phyloP scores from a whole-genome alignment of 2,797 vertebrate species.

The Gymnothorax reevesii region DNA sequence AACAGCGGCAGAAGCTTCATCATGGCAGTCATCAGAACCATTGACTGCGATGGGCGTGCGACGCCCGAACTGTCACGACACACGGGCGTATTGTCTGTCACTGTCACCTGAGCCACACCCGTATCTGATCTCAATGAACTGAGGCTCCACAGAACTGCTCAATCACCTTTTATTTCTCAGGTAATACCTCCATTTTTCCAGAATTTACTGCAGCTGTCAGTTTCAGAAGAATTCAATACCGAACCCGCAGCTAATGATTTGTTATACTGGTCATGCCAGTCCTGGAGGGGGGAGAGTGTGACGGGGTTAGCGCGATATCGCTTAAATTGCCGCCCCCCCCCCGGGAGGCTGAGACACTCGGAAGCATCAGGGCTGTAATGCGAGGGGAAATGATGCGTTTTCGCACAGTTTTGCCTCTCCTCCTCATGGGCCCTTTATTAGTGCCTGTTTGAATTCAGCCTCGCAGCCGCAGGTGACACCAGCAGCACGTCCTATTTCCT shows the following conservation, averaged over 20 bases:
- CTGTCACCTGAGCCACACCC: not conserved
- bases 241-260: constrained; percentile 4
- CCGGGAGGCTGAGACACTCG: not conserved
- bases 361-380: not conserved
- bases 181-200: not conserved
- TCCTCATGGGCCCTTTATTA: not conserved
- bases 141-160: not conserved
- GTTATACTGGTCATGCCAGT: not conserved
- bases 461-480: not conserved
- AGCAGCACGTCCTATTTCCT: not conserved
- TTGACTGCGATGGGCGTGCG: not conserved
- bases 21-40: not conserved
- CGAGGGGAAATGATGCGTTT: not conserved
- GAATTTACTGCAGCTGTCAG: not conserved
- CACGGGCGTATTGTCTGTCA: not conserved
- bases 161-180: not conserved
- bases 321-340: not conserved
- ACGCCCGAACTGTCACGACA: not conserved
- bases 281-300: not conserved
- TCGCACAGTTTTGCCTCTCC: not conserved
- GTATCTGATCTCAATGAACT: not conserved
- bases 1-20: not conserved
- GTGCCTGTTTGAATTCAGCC: not conserved
- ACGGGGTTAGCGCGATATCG: not conserved
- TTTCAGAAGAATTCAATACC: not conserved